Base-by-base conservation (phyloP, 2,113 vertebrate genomes). In the Pachycephala philippinensis region DNA sequence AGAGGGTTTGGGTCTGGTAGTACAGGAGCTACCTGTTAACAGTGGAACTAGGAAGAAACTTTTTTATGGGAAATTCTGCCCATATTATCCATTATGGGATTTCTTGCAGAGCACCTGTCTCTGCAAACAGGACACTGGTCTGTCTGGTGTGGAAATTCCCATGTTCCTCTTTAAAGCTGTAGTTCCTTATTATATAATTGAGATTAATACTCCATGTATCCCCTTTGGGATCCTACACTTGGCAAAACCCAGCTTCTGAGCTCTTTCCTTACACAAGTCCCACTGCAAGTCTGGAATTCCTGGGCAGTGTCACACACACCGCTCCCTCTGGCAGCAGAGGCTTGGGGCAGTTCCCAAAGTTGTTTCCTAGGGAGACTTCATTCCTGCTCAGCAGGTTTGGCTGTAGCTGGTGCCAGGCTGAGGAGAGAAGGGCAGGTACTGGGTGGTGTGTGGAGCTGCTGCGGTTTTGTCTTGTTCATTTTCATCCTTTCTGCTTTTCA, bases 301-400 rank as follows among this genome's bases (percentile, higher is more conserved):
- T 2, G 0, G 50, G 89, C 71, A 68, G 23, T 10, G 23, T 30
- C 35, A 2, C 31, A 47, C 76, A 40, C 15, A 26, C 80, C 19
- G 21, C n/a, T 1, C 80, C 71, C 52, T 52, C 75, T 37, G 80
- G 72, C 56, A 92, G 80, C 50, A 69, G 13, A 10, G 33, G 13
- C 81, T 44, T 40, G 37, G 87, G 59, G 30, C 28, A 72, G 15
- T 60, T 76, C 78, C 75, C 84, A 18, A 5, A 30, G 45, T 45
- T 84, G 47, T 52, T 87, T 79, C 74, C 71, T 28, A 11, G 21
- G 76, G 71, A 83, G 59, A 18, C 24, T 74, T 52, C 44, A 19
- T 47, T 83, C n/a, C 63, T 76, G 91, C 59, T 70, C 39, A 91
- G 65, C 93, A 86, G 87, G 93, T 95, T 94, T 87, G 84, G 44